Evolutionary conservation across 2,113 vertebrate genomes (phyloP), one percentile per base, ranked within the genome.

Genomic region (Accipiter cooperii): DNA sequence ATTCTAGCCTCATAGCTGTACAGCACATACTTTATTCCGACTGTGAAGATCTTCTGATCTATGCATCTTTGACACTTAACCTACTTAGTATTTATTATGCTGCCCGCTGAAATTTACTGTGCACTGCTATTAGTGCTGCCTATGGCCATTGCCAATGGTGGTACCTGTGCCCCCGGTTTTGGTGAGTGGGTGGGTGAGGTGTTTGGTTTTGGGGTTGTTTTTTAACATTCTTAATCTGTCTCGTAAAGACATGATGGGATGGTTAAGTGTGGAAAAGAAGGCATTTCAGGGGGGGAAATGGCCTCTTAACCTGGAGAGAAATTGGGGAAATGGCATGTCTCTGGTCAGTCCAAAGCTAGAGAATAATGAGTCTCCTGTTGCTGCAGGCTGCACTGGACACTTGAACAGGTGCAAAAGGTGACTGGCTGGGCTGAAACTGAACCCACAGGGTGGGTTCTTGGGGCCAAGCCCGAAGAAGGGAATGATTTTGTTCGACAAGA

Each of bases 121-220:
- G 49, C 12, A 3, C 33, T 0, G 7, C 26, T 84, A 3, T n/a
- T 86, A 26, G 38, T 69, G 42, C 26, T 90, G 57, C 49, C 31
- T 70, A 22, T 63, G 46, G 54, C 14, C 19, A 29, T 33, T 73
- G 60, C 36, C 20, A 20, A 0, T 77, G 54, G 31, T 76, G 51
- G 25, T 46, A 47, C 9, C 22, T 0, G 0, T 21, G 9, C 5
- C 14, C 8, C 36, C 17, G 10, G 28, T 29, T 78, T 85, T 40
- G 13, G 17, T 87, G 16, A 38, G 4, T 36, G 61, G 0, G 7
- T 79, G 40, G 36, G 13, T 68, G 36, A 79, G 25, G 15, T 55
- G 8, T 44, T 19, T 57, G 9, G 8, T 1, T n/a, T 87, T 70
- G 5, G 20, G 21, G 18, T 58, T 57, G 13, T 0, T n/a, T 73